Evolutionary conservation across 2,888 invertebrate species (phyloP), one percentile per base, ranked within the genome.

Genomic region (Taenaris catops): DNA sequence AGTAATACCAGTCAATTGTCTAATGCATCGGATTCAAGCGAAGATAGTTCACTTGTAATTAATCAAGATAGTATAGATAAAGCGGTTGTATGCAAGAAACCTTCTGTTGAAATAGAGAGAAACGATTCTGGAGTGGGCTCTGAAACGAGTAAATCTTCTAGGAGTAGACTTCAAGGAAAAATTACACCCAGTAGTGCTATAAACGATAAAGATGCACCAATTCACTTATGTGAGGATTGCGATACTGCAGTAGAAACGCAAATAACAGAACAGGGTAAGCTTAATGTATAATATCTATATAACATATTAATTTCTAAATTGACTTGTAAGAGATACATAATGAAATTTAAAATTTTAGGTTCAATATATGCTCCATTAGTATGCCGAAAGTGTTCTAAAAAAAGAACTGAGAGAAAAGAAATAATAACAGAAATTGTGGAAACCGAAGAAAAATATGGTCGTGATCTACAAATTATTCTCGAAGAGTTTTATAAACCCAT

Each of bases 351-450:
- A 14, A 41, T 60, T 78, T 70, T 79, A 76, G 93, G 93, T 20
- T 89, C 92, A 27, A 87, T 91, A 58, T 94, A 91, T 56, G 93
- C 94, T 12, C 94, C 94, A 0, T 78, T 95, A 42, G 91, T 95
- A 16, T 98, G 97, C 72, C 90, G 94, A 46, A 95, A 96, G 67
- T 98, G 98, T 70, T 89, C 92, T 38, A 95, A 96, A 63, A 94
- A 94, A 60, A 89, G 97, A 35, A 91, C 94, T 4, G 97, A 98
- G 68, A 90, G 97, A 34, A 96, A 96, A 63, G 97, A 98, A 86
- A 97, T 97, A 17, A 94, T 98, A 31, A 94, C 94, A 2, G 98
- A 98, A 87, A 96, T 98, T 43, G 95, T 97, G 2, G 97, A 98
- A 78, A 98, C 98, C 1, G 98, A 98, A 79, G 93, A 96, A 63